Evolutionary conservation across 2,113 vertebrate species (phyloP).

Genomic region (Brachionichthys hirsutus): DNA sequence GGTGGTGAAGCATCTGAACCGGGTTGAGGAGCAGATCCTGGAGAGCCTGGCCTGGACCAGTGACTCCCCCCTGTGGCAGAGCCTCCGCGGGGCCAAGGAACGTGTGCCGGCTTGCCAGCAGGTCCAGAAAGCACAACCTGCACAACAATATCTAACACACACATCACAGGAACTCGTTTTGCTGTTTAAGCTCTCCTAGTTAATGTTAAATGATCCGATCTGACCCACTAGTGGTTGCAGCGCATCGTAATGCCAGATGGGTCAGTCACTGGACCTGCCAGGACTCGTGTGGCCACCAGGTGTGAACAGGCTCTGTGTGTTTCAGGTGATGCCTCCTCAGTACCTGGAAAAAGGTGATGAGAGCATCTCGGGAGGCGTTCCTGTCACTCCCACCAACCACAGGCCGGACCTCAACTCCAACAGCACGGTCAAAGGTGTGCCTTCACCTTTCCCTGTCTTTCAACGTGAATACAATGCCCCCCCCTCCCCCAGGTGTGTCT

Average conservation of each 20-base stretch:
- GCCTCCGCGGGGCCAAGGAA: constrained; percentile 82
- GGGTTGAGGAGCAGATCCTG: constrained; percentile 92
- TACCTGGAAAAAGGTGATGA: constrained; percentile 82
- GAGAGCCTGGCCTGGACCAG: constrained; percentile 90
- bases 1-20: constrained; percentile 93
- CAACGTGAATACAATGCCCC: not conserved
- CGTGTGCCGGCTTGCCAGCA: constrained; percentile 87
- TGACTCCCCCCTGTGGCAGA: constrained; percentile 88
- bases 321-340: constrained; percentile 91
- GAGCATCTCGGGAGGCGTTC: constrained; percentile 39
- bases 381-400: constrained; percentile 40
- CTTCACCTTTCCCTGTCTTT: not conserved
- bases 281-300: no score
- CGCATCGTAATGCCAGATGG: no score
- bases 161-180: not conserved
- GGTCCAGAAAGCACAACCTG: constrained; percentile 61
- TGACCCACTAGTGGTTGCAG: no score
- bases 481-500: constrained; percentile 40
- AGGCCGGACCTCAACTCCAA: constrained; percentile 78
- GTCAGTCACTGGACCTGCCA: no score
- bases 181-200: no score
- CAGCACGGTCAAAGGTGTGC: constrained; percentile 59
- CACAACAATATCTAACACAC: no score
- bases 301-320: constrained; percentile 8
- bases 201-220: no score